Evolutionary conservation across 2,888 invertebrate genomes (phyloP).

Genomic region (Tipula confusa): DNA sequence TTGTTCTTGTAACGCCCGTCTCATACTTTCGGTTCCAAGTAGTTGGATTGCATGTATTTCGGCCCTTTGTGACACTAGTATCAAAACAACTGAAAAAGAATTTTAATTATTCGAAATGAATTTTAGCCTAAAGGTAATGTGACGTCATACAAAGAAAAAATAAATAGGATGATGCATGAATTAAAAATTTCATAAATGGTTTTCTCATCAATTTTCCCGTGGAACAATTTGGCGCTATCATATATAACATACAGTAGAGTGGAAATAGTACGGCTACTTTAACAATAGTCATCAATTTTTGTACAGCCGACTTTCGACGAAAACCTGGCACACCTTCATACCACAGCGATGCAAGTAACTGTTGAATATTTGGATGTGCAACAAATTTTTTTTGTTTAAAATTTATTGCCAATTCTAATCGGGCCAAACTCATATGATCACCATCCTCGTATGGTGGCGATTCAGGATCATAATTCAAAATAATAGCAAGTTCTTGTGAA

Average conservation of each 20-base stretch:
- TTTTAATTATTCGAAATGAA: not conserved
- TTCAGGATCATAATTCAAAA: slow-evolving; percentile 86
- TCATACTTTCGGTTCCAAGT: slow-evolving; percentile 68
- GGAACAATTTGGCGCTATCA: slow-evolving; percentile 75
- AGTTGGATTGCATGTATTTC: slow-evolving; percentile 70
- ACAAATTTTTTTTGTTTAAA: slow-evolving; percentile 97
- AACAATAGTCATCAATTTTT: slow-evolving; percentile 68
- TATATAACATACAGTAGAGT: slow-evolving; percentile 77
- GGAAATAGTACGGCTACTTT: slow-evolving; percentile 82
- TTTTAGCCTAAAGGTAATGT: not conserved
- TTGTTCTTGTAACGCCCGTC: slow-evolving; percentile 57
- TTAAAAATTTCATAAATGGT: slow-evolving; percentile 95
- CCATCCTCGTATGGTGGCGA: slow-evolving; percentile 68
- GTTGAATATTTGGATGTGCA: slow-evolving; percentile 93
- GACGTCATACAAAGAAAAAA: slow-evolving; percentile 81
- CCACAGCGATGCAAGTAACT: slow-evolving; percentile 86
- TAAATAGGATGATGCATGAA: slow-evolving; percentile 89
- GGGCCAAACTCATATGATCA: slow-evolving; percentile 77
- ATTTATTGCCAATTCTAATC: slow-evolving; percentile 84
- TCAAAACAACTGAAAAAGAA: slow-evolving; percentile 68
- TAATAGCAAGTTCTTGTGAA: slow-evolving; percentile 87
- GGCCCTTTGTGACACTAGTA: slow-evolving; percentile 86
- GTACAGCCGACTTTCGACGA: slow-evolving; percentile 69
- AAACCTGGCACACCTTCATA: slow-evolving; percentile 94
- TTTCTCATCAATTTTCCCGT: slow-evolving; percentile 81